These are phyloP conservation scores for Chrysina gloriosa DNA, from an alignment of 2,888 invertebrate species.

Conservation along the genomic window DNA sequence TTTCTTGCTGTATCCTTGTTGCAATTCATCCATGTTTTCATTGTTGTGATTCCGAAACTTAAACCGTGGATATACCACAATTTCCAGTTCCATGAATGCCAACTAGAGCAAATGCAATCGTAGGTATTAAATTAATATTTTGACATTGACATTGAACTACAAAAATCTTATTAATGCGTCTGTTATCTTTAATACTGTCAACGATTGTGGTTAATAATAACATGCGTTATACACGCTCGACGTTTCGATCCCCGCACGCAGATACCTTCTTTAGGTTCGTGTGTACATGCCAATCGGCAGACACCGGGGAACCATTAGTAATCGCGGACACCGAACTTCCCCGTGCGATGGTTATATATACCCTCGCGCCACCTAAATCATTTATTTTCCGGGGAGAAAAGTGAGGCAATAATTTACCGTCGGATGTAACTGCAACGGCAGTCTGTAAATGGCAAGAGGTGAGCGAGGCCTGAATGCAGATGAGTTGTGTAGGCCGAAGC, in stretches of 20 bases:
- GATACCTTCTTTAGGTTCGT: too few relatives aligned
- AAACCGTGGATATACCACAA: too few relatives aligned
- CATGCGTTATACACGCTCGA: background rate
- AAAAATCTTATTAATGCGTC: too few relatives aligned
- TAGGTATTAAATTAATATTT: too few relatives aligned
- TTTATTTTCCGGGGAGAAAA: constrained; percentile 57
- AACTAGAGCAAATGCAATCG: too few relatives aligned
- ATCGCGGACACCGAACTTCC: background rate
- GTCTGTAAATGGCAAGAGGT: constrained; percentile 63
- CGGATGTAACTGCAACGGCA: constrained; percentile 60
- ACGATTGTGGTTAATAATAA: background rate
- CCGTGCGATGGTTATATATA: constrained; percentile 7
- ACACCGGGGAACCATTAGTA: constrained; percentile 6
- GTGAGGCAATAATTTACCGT: constrained; percentile 61
- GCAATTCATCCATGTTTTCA: too few relatives aligned
- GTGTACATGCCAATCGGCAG: background rate
- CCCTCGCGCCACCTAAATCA: constrained; percentile 52
- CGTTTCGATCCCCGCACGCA: background rate
- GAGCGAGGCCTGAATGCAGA: constrained; percentile 62
- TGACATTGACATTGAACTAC: too few relatives aligned
- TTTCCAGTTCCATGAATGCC: too few relatives aligned
- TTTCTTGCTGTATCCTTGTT: too few relatives aligned
- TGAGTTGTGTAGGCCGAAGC: constrained; percentile 61
- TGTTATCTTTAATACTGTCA: too few relatives aligned
- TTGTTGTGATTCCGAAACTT: too few relatives aligned